Evolutionary conservation across 2,113 vertebrate species (phyloP), one percentile per base, ranked within the genome.

Genomic region (Geococcyx californianus): DNA sequence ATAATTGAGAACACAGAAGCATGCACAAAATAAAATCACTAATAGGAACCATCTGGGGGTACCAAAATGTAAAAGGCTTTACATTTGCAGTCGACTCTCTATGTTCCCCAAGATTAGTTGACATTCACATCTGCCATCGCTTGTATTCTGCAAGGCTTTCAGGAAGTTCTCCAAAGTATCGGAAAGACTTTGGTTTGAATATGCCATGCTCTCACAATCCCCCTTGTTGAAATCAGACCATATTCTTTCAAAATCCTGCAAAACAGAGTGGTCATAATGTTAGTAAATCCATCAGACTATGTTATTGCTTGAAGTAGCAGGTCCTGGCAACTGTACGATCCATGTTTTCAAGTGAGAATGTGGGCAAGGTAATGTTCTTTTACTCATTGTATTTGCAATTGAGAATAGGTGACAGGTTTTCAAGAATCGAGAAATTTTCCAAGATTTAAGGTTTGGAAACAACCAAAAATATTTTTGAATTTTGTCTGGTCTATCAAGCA

Each of bases 71-170:
- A 64, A 44, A 47, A 59, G 2, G 7, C 18, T 7, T 70, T 97
- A 98, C 97, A 2, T 90, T 82, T 58, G 59, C 25, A 94, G 16
- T 13, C 0, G 72, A 60, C 55, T 94, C 51, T 79, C 67, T 31
- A 73, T 25, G 2, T 56, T 64, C 11, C 54, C 84, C 31, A 60
- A 5, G 2, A 6, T 21, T 4, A 89, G 67, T 3, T 84, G 88
- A 76, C 98, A 98, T 42, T 68, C 62, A 84, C 97, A 98, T 60
- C 31, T 91, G 45, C 29, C 49, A 15, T 18, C 77, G 2, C 52
- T 62, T 34, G 38, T 51, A 34, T 80, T 90, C 38, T 87, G 45
- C 84, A 97, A 38, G 63, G 11, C 18, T 44, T 8, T 84, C 42
- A 51, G 29, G 6, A 97, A 92, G 79, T 4, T 88, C n/a, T 85